Conservation (phyloP, 2,797 vertebrate species). For the Garrulus glandarius region DNA sequence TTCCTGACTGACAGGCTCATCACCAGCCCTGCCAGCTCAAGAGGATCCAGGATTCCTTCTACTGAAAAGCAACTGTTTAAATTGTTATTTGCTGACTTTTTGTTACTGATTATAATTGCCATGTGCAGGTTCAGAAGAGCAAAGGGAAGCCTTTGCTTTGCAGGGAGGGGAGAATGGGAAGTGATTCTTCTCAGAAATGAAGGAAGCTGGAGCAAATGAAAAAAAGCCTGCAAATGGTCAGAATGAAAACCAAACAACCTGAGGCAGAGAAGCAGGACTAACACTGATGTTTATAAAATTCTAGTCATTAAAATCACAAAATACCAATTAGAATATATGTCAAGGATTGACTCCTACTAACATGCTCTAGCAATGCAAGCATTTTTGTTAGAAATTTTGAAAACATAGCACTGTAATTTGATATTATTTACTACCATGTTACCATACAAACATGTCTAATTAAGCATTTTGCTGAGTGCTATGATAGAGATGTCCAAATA, state of each 20-base stretch:
- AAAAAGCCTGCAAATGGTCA: background rate
- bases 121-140: background rate
- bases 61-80: constrained; percentile 10
- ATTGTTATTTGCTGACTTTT: constrained; percentile 23
- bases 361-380: background rate
- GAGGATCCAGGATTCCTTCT: background rate
- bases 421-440: background rate
- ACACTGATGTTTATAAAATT: background rate
- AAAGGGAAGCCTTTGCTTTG: background rate
- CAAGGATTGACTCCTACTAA: background rate
- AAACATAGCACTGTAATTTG: background rate
- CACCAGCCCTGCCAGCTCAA: background rate
- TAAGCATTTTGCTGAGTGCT: constrained; percentile 2
- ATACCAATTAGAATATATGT: background rate
- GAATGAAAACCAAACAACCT: background rate
- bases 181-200: background rate
- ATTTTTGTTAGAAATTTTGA: background rate
- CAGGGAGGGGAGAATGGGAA: background rate
- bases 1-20: constrained; percentile 33
- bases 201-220: background rate
- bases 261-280: background rate
- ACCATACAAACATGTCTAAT: background rate
- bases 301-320: background rate
- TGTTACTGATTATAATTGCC: constrained; percentile 23
- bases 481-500: background rate